A percentile compares a stretch with the other conserved stretches of the same genome.
phyloP scores from a whole-genome alignment of 2,797 vertebrate genomes.

The Enteromius mattozi region DNA sequence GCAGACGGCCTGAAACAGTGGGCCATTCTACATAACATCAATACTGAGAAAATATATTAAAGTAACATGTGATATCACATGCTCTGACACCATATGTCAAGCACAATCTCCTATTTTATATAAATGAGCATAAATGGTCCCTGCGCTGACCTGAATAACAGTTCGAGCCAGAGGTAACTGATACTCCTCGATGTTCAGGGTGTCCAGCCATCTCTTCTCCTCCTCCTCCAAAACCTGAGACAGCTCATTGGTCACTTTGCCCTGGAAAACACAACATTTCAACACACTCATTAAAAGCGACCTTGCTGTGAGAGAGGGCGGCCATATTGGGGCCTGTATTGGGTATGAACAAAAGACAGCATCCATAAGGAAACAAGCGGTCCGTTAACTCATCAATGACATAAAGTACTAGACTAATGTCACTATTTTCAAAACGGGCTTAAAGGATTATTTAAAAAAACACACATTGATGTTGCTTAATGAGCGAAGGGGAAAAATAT shows the following conservation, averaged over 20 bases:
- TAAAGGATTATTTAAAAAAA: conserved; percentile 36
- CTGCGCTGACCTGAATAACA: conserved; percentile 68
- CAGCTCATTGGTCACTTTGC: conserved; percentile 79
- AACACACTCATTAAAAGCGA: neutral
- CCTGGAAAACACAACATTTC: conserved; percentile 63
- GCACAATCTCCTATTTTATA: conserved; percentile 2
- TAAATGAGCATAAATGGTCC: neutral
- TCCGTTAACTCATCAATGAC: neutral
- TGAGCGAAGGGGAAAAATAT: conserved; percentile 33
- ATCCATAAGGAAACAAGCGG: neutral
- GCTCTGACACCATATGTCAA: neutral
- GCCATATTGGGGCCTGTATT: neutral
- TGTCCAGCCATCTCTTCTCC: conserved; percentile 79
- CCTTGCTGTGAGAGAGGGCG: neutral
- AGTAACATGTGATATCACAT: conserved; percentile 26
- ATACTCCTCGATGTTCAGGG: conserved; percentile 74
- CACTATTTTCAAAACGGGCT: conserved; percentile 30
- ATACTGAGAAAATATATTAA: neutral
- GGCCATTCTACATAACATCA: conserved; percentile 19
- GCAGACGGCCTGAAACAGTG: neutral
- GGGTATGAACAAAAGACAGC: neutral
- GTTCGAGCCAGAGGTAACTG: conserved; percentile 74
- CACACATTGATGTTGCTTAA: conserved; percentile 49
- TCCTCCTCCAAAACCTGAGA: conserved; percentile 80
- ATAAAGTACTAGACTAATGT: neutral